These are phyloP conservation scores for Antechinus flavipes DNA, from an alignment of 2,113 vertebrate species.

Conservation along the genomic window DNA sequence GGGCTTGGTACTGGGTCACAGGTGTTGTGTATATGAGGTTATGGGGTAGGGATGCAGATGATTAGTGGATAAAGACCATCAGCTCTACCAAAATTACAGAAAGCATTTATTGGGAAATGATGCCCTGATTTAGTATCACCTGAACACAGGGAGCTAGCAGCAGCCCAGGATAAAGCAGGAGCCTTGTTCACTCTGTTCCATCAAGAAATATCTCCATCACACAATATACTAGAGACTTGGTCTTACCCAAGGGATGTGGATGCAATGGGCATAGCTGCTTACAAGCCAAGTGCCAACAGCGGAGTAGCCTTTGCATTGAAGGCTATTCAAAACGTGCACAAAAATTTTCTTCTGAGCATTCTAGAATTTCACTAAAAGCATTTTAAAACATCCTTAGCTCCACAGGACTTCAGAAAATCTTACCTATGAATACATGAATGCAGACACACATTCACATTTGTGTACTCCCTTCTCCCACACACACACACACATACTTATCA, in stretches of 20 bases:
- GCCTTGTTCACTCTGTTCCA: background rate
- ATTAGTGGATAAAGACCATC: slow-evolving; percentile 44
- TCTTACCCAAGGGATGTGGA: background rate
- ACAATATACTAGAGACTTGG: background rate
- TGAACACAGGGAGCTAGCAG: rapidly evolving
- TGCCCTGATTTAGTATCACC: slow-evolving; percentile 29
- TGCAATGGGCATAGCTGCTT: background rate
- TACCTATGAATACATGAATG: background rate
- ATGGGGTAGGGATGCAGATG: slow-evolving; percentile 32
- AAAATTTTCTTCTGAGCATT: background rate
- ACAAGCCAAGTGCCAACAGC: background rate
- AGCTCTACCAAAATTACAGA: slow-evolving; percentile 20
- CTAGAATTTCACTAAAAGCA: background rate
- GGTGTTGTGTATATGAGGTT: background rate
- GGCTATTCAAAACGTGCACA: background rate
- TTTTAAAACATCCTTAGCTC: background rate
- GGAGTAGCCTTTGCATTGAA: background rate
- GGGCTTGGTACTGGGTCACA: slow-evolving; percentile 41
- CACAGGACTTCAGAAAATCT: background rate
- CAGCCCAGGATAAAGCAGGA: rapidly evolving
- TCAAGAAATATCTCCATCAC: background rate
- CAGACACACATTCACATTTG: background rate
- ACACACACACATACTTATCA: background rate
- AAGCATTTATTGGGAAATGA: background rate
- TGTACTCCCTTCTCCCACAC: background rate